Base-by-base conservation (phyloP, 2,797 vertebrate species). In the Sebastes cheni region DNA sequence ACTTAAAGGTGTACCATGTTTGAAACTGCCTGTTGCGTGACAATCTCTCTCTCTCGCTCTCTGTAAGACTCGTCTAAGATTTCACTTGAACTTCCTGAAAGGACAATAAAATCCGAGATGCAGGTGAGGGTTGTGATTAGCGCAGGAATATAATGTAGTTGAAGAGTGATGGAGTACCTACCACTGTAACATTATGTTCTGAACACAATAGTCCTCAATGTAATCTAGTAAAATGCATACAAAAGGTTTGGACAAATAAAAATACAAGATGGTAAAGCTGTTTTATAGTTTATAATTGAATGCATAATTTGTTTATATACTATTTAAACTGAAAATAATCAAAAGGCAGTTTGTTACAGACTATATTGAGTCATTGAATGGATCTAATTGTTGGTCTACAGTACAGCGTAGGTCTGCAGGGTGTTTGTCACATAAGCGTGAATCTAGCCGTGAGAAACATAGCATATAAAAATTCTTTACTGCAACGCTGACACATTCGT, bases 51-150 rank as follows among this genome's bases (percentile, higher is more conserved):
- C 3, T 36, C 36, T 42, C 39, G 13, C 36, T 50, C 13, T 0
- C 69, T 32, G 1, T 18, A 10, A 67, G 16, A 27, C 71, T 68
- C 0, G 7, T 83, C 66, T 82, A 67, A 81, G 75, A 79, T 90
- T 91, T 88, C 89, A 86, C 30, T 8, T 56, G 16, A 42, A 42
- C 70, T 61, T 62, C 58, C 30, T 77, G 64, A 74, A 42, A 69
- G 67, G 25, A 30, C 30, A 72, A 55, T 77, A 74, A 71, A 77
- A 84, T 78, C 30, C 66, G 75, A 78, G 65, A 12, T 79, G 46
- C 64, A 69, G 39, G 80, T 13, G 5, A 46, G 14, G 66, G 75
- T 66, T 84, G 75, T 84, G 50, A 82, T 81, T 77, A 81, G 34
- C 2, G 14, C 6, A 13, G 14, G 27, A 58, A 69, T 46, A 69